Evolutionary conservation across 2,113 vertebrate species (phyloP).

Genomic region (Semnopithecus entellus): DNA sequence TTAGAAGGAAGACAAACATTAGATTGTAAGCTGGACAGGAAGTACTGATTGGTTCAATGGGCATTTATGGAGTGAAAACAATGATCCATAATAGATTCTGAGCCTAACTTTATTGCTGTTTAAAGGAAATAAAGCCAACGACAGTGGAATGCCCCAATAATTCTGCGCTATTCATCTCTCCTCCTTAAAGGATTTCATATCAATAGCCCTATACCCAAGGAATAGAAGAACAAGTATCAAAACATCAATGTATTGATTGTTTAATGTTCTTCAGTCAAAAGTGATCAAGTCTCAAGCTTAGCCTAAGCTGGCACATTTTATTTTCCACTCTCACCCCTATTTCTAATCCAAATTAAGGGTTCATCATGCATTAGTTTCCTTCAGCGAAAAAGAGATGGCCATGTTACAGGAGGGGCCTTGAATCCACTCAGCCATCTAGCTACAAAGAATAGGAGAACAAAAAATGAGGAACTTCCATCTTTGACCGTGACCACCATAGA

Average conservation of each 20-base stretch:
- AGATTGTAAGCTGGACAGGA: not conserved
- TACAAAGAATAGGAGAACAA: not conserved
- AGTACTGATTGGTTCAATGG: not conserved
- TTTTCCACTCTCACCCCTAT: not conserved
- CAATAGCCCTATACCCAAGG: not conserved
- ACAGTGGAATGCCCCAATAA: not conserved
- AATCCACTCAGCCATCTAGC: not conserved
- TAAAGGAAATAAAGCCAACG: not conserved
- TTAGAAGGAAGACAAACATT: not conserved
- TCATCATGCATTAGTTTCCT: not conserved
- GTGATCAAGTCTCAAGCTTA: not conserved
- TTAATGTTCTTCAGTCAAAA: not conserved
- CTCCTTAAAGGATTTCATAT: not conserved
- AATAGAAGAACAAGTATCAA: not conserved
- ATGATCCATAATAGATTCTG: not conserved
- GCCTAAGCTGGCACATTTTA: not conserved
- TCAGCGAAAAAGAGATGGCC: not conserved
- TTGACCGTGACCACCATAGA: not conserved
- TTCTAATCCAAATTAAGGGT: not conserved
- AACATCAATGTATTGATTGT: not conserved
- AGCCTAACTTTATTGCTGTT: not conserved
- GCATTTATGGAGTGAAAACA: not conserved
- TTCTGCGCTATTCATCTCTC: not conserved
- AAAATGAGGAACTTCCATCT: not conserved
- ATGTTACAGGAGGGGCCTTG: not conserved